Evolutionary conservation across 2,113 vertebrate genomes (phyloP).

Genomic region (Bubo scandiacus): DNA sequence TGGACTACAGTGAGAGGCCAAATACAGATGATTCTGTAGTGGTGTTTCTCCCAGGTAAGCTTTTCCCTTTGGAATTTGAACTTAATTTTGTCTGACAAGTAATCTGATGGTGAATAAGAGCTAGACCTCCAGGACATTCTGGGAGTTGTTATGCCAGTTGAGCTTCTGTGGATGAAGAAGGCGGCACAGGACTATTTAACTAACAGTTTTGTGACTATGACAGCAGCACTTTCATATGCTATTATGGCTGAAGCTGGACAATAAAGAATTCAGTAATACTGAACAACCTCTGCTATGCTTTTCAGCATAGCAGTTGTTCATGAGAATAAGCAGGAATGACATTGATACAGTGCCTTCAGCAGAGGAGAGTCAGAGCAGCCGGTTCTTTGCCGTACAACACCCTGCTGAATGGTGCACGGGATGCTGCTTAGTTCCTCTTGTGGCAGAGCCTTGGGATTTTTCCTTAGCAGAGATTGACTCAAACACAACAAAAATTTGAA

Average conservation of each 20-base stretch:
- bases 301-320: not conserved
- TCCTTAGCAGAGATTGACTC: not conserved
- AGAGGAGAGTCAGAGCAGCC: not conserved
- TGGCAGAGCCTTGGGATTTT: not conserved
- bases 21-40: slow-evolving; percentile 78
- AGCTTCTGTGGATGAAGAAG: not conserved
- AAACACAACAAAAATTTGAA: not conserved
- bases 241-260: not conserved
- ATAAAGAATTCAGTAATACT: not conserved
- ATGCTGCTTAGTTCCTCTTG: not conserved
- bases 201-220: not conserved
- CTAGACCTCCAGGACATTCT: not conserved
- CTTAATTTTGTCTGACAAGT: not conserved
- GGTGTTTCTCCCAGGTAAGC: slow-evolving; percentile 79
- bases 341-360: not conserved
- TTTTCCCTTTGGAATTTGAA: not conserved
- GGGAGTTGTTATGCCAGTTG: not conserved
- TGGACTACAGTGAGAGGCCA: slow-evolving; percentile 82
- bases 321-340: not conserved
- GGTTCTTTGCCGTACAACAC: not conserved
- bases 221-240: not conserved
- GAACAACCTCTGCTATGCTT: not conserved
- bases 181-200: not conserved
- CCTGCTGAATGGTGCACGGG: not conserved
- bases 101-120: not conserved